Conservation (phyloP, 2,797 vertebrate genomes). For the Myotis findleyi region DNA sequence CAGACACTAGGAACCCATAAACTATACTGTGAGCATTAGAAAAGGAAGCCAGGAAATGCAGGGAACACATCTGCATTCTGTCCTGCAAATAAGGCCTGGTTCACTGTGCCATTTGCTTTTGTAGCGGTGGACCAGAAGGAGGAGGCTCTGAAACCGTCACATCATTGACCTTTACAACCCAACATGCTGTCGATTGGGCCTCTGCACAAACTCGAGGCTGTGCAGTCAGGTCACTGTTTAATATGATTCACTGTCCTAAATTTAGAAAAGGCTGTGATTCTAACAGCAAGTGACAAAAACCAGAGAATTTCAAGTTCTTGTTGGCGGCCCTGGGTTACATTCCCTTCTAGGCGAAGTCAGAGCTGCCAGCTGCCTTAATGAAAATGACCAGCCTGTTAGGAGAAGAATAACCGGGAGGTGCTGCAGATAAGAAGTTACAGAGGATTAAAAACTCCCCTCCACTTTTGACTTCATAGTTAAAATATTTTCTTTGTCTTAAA, state of each 20-base stretch:
- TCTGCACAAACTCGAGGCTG: slow-evolving; percentile 44
- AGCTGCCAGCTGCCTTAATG: slow-evolving; percentile 55
- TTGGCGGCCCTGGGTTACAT: slow-evolving; percentile 62
- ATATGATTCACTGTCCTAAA: slow-evolving; percentile 50
- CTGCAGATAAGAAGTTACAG: slow-evolving; percentile 48
- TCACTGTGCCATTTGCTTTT: slow-evolving; percentile 47
- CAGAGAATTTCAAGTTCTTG: slow-evolving; percentile 66
- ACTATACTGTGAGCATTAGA: slow-evolving; percentile 40
- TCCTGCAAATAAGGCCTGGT: slow-evolving; percentile 58
- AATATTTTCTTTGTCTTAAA: slow-evolving; percentile 45
- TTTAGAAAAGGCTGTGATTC: slow-evolving; percentile 69
- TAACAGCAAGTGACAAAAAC: slow-evolving; percentile 68
- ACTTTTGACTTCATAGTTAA: slow-evolving; percentile 40
- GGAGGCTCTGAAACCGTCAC: not conserved
- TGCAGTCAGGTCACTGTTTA: slow-evolving; percentile 60
- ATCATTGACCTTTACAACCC: slow-evolving; percentile 50
- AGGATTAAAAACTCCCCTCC: not conserved
- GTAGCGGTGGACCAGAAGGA: slow-evolving; percentile 36
- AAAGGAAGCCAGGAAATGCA: slow-evolving; percentile 67
- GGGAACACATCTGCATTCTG: slow-evolving; percentile 54
- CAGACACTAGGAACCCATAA: slow-evolving; percentile 54
- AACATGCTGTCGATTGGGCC: slow-evolving; percentile 20
- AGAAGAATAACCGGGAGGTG: slow-evolving; percentile 23
- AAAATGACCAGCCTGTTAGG: slow-evolving; percentile 57
- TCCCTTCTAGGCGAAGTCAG: slow-evolving; percentile 44